Percentiles rank a stretch among this genome's conserved stretches.
These are phyloP conservation scores for Dromococcyx pavoninus DNA, from an alignment of 2,797 vertebrate genomes.

Conservation along the genomic window DNA sequence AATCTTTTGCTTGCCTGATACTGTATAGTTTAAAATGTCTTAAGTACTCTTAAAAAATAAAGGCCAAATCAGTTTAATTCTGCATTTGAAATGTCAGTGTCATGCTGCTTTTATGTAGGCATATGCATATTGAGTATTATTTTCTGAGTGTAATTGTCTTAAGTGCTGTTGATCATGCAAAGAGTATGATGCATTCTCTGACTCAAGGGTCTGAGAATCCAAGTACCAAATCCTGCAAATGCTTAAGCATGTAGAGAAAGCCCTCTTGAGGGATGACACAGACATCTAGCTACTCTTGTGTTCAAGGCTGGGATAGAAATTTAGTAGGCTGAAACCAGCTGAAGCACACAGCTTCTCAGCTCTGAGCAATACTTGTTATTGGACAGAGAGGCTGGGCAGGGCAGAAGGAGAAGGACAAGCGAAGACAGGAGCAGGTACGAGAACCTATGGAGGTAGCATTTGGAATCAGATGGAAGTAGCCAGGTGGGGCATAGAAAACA, in stretches of 20 bases:
- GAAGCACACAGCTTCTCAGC: neutral
- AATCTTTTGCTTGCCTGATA: slow-evolving; percentile 7
- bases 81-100: slow-evolving; percentile 37
- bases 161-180: slow-evolving; percentile 11
- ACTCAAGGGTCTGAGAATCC: slow-evolving; percentile 33
- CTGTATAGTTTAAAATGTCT: slow-evolving; percentile 35
- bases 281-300: neutral
- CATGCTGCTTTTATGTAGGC: slow-evolving; percentile 49
- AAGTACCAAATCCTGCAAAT: neutral
- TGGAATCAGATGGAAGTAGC: neutral
- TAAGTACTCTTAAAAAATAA: slow-evolving; percentile 38
- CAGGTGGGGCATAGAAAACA: neutral
- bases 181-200: slow-evolving; percentile 31
- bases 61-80: slow-evolving; percentile 43
- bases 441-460: neutral
- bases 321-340: neutral
- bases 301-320: neutral
- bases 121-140: slow-evolving; percentile 18
- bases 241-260: neutral
- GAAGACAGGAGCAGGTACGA: neutral
- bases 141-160: slow-evolving; percentile 38
- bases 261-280: neutral
- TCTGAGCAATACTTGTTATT: neutral
- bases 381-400: neutral
- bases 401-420: neutral